Conservation (phyloP, 2,797 vertebrate species). For the Alouatta caraya region DNA sequence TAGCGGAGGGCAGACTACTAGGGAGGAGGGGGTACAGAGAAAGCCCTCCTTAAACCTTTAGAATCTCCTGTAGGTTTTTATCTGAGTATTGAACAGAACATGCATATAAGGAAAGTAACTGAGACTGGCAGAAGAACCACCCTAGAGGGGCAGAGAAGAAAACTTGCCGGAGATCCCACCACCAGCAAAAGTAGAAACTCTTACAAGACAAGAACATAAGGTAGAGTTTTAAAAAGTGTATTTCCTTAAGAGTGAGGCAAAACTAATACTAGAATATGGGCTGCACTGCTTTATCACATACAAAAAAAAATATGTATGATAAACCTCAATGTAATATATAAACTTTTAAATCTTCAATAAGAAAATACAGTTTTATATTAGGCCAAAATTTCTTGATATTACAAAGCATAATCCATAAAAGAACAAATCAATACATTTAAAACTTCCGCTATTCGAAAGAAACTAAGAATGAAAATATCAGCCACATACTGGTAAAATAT, state of each 20-base stretch:
- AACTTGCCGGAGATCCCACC: not conserved
- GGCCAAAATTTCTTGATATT: not conserved
- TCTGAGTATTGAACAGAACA: not conserved
- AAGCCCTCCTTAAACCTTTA: not conserved
- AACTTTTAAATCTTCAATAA: not conserved
- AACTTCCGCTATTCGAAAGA: not conserved
- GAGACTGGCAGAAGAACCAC: not conserved
- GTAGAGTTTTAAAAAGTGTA: not conserved
- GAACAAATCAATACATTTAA: not conserved
- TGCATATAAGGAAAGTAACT: not conserved
- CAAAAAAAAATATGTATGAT: too few relatives aligned
- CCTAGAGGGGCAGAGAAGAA: not conserved
- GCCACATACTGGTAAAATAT: not conserved
- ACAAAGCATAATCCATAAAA: not conserved
- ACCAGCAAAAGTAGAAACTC: not conserved
- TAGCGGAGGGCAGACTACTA: not conserved
- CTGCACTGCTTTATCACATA: not conserved
- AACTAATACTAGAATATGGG: not conserved
- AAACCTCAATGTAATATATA: not conserved
- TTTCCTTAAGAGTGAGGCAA: not conserved
- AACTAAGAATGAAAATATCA: not conserved
- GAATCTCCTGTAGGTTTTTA: not conserved
- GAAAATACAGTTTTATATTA: not conserved
- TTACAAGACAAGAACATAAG: not conserved
- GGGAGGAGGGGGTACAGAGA: not conserved